Conservation (phyloP, 2,113 vertebrate genomes). For the Etia nguti region DNA sequence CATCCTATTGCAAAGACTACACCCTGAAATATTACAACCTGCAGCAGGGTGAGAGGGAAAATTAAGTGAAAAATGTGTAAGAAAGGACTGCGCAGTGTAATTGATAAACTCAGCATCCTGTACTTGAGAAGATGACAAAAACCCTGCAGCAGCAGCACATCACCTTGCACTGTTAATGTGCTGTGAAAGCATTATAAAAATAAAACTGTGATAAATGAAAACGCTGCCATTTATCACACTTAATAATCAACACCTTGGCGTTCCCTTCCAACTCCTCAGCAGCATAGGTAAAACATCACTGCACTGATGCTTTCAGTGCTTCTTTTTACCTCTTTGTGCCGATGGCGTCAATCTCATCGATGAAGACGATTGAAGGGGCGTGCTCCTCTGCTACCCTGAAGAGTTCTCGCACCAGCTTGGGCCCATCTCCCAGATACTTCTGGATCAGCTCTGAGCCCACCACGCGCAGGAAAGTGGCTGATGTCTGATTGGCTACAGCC, state of each 20-base stretch:
- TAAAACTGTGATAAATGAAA: not conserved
- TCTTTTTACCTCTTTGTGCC: conserved; percentile 88
- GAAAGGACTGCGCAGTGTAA: not conserved
- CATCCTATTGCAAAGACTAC: not conserved
- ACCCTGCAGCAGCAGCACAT: not conserved
- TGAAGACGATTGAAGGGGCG: conserved; percentile 96
- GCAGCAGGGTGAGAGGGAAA: not conserved
- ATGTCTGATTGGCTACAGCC: conserved; percentile 97
- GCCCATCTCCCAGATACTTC: conserved; percentile 94
- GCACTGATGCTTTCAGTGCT: not conserved
- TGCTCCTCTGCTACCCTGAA: conserved; percentile 97
- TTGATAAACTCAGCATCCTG: not conserved
- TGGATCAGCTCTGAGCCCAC: conserved; percentile 97
- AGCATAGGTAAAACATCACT: not conserved
- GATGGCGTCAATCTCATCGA: conserved; percentile 96
- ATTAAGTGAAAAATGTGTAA: not conserved
- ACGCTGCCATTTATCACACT: not conserved
- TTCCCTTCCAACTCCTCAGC: not conserved
- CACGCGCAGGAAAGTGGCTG: conserved; percentile 93
- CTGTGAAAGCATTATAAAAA: not conserved
- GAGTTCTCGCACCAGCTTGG: conserved; percentile 91
- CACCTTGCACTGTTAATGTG: not conserved
- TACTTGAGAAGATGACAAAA: not conserved
- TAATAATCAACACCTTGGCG: not conserved
- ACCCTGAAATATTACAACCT: not conserved